Percentiles rank a stretch among this genome's conserved stretches.
These are phyloP conservation scores for Lasioglossum oenotherae DNA, from an alignment of 2,888 invertebrate species.

Conservation along the genomic window DNA sequence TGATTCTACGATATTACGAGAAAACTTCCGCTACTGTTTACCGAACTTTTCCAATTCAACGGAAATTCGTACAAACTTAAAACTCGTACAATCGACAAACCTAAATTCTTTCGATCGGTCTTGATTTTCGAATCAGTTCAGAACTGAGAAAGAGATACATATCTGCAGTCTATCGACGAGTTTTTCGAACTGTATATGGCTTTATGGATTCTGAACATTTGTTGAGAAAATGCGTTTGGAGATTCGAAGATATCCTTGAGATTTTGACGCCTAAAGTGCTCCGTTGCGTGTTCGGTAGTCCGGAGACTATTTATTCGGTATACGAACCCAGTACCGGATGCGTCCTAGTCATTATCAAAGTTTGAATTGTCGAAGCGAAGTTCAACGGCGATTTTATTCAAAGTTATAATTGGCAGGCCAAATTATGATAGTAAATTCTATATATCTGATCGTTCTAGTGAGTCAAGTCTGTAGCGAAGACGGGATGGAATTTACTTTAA, in stretches of 20 bases:
- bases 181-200: neutral
- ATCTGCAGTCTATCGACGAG: too few relatives aligned
- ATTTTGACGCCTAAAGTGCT: neutral
- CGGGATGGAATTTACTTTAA: constrained; percentile 96
- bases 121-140: too few relatives aligned
- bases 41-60: too few relatives aligned
- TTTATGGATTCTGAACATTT: neutral
- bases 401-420: neutral
- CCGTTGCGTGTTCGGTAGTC: neutral
- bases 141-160: too few relatives aligned
- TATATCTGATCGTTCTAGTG: constrained; percentile 86
- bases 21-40: neutral
- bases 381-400: neutral
- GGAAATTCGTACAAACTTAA: too few relatives aligned
- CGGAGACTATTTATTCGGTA: neutral
- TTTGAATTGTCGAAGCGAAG: neutral
- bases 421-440: constrained; percentile 11
- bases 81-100: too few relatives aligned
- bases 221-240: neutral
- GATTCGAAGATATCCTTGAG: neutral
- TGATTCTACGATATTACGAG: too few relatives aligned
- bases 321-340: neutral
- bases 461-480: constrained; percentile 96
- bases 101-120: too few relatives aligned
- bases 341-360: neutral